Percentiles rank a stretch among this genome's conserved stretches.
Evolutionary conservation across 2,888 invertebrate species (phyloP).

Genomic region (Tachina fera): DNA sequence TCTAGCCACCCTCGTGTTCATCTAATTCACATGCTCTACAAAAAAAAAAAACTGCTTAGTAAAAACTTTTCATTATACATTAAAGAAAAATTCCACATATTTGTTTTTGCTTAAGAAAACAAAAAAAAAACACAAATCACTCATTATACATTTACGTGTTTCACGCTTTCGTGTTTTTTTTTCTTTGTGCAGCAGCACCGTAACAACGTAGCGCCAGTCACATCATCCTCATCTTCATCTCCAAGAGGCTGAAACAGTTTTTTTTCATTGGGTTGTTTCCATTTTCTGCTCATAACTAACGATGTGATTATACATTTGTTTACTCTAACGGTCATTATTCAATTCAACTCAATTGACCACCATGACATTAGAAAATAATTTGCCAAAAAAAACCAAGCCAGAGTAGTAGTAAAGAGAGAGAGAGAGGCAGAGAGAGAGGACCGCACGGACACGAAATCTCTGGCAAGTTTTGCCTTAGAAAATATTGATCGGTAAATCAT

Average conservation of each 20-base stretch:
- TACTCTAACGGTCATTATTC: conserved; percentile 66
- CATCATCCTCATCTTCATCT: conserved; percentile 26
- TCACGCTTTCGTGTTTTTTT: conserved; percentile 51
- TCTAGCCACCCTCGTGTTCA: not conserved
- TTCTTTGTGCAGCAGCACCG: not conserved
- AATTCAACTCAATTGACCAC: conserved; percentile 75
- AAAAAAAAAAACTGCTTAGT: conserved; percentile 46
- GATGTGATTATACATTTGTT: conserved; percentile 76
- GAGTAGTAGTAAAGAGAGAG: not conserved
- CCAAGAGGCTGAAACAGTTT: not conserved
- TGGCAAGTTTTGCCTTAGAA: not conserved
- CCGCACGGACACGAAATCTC: not conserved
- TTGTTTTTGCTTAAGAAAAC: not conserved
- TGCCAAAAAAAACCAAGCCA: conserved; percentile 38
- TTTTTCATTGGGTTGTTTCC: not conserved
- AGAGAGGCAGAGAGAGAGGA: not conserved
- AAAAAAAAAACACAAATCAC: conserved; percentile 55
- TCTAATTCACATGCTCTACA: conserved; percentile 43
- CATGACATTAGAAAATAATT: conserved; percentile 78
- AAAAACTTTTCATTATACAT: conserved; percentile 29
- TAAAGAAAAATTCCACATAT: conserved; percentile 25
- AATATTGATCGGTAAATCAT: conserved; percentile 77
- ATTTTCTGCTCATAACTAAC: conserved; percentile 51
- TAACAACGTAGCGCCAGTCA: conserved; percentile 55
- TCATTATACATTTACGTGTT: conserved; percentile 59